phyloP scores from a whole-genome alignment of 2,113 vertebrate species.

The Anoplopoma fimbria region DNA sequence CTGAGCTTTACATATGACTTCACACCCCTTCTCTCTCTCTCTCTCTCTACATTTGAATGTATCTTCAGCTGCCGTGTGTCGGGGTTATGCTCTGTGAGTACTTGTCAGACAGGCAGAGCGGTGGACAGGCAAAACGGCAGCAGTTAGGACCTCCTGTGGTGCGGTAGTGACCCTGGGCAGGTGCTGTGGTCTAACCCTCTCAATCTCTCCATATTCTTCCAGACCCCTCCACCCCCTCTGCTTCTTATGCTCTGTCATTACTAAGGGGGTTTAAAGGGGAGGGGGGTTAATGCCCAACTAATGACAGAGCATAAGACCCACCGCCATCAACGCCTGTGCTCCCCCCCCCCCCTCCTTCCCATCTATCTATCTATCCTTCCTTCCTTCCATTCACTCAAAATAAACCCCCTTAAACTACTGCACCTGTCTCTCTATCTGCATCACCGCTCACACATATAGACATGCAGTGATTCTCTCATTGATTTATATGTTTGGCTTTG shows the following conservation, averaged over 20 bases:
- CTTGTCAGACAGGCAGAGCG: constrained; percentile 60
- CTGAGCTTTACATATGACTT: constrained; percentile 36
- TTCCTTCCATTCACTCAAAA: constrained; percentile 66
- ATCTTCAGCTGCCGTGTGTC: constrained; percentile 45
- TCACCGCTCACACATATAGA: constrained; percentile 30
- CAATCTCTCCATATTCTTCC: constrained; percentile 71
- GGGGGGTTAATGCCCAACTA: constrained; percentile 85
- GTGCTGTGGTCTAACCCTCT: constrained; percentile 80
- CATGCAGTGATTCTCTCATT: constrained; percentile 30
- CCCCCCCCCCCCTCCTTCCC: constrained; percentile 30
- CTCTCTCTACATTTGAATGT: constrained; percentile 49
- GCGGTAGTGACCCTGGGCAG: constrained; percentile 81
- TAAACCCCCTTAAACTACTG: constrained; percentile 66
- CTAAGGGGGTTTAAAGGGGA: constrained; percentile 65
- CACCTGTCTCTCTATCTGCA: constrained; percentile 76
- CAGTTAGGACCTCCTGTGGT: constrained; percentile 70
- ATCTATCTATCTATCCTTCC: constrained; percentile 52
- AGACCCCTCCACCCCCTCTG: constrained; percentile 59
- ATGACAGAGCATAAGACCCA: constrained; percentile 80
- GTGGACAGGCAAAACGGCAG: constrained; percentile 71
- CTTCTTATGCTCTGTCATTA: constrained; percentile 83
- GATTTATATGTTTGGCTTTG: constrained; percentile 63
- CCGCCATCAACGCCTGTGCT: constrained; percentile 66
- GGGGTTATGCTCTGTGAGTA: constrained; percentile 37
- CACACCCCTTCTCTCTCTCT: constrained; percentile 20